These are phyloP conservation scores for Hydrozoanthus tunicans DNA, from an alignment of 64 coral and sea anemone species.

Conservation along the genomic window DNA sequence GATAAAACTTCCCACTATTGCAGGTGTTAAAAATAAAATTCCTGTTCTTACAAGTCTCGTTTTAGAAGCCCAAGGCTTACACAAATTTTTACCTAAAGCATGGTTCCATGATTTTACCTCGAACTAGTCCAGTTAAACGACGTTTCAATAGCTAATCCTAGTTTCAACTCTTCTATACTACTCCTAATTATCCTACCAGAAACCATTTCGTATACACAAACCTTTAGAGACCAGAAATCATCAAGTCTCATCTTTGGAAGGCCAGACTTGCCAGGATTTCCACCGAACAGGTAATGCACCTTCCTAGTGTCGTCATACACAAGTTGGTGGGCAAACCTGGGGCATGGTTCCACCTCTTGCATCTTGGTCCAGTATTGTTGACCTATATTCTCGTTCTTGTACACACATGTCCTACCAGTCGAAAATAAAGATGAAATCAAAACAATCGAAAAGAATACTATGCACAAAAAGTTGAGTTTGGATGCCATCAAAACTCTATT, in stretches of 20 bases:
- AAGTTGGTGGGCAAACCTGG: constrained; percentile 95
- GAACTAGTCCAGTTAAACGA: background rate
- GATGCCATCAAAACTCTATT: constrained; percentile 53
- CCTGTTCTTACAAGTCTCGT: no score
- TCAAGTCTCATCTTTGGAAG: constrained; percentile 91
- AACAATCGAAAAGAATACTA: background rate
- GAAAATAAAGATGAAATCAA: background rate
- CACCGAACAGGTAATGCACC: constrained; percentile 95
- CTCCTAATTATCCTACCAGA: no score
- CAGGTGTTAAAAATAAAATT: background rate
- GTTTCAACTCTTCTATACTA: background rate
- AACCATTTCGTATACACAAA: background rate
- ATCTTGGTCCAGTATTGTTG: constrained; percentile 97
- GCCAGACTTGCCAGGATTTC: constrained; percentile 91
- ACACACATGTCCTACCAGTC: constrained; percentile 82
- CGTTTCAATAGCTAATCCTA: background rate
- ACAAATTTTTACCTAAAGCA: no score
- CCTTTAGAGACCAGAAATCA: constrained; percentile 98
- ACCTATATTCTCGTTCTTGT: constrained; percentile 98
- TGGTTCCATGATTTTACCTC: no score
- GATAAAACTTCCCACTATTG: background rate
- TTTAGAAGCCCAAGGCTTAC: no score
- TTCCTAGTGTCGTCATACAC: constrained; percentile 92
- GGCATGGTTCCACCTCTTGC: constrained; percentile 92
- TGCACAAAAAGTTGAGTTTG: no score